Evolutionary conservation across 2,113 vertebrate genomes (phyloP).

Genomic region (Prunella fulvescens): DNA sequence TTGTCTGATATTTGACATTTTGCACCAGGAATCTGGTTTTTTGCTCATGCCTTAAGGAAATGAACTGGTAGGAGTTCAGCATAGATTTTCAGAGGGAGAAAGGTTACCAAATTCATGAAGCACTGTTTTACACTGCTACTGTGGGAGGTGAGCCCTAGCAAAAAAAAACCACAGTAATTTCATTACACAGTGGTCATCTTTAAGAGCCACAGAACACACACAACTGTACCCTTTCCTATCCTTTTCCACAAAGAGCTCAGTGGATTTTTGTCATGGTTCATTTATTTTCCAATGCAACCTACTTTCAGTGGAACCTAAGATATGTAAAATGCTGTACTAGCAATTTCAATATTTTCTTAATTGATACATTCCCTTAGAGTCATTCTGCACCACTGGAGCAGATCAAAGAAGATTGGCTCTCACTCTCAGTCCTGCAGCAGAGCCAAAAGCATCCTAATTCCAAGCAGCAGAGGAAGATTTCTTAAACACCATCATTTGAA

Average conservation of each 20-base stretch:
- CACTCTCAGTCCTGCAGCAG: not conserved
- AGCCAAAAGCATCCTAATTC: constrained; percentile 38
- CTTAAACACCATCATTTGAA: constrained; percentile 9
- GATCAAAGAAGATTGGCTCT: constrained; percentile 51
- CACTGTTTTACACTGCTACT: not conserved
- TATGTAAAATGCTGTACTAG: not conserved
- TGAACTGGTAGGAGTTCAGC: not conserved
- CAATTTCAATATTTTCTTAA: constrained; percentile 54
- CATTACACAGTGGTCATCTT: not conserved
- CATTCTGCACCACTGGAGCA: constrained; percentile 32
- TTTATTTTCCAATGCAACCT: not conserved
- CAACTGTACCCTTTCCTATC: not conserved
- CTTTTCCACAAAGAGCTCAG: not conserved
- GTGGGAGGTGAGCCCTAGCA: not conserved
- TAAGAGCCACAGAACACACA: not conserved
- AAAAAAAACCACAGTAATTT: not conserved
- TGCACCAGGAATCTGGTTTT: not conserved
- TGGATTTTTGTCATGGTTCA: not conserved
- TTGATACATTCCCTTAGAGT: constrained; percentile 48
- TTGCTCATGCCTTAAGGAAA: not conserved
- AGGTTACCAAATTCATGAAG: not conserved
- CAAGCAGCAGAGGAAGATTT: not conserved
- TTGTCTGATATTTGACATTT: not conserved
- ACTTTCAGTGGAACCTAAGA: not conserved
- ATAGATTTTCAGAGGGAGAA: not conserved